Evolutionary conservation across 2,113 vertebrate genomes (phyloP).

Genomic region (Poicephalus gulielmi): DNA sequence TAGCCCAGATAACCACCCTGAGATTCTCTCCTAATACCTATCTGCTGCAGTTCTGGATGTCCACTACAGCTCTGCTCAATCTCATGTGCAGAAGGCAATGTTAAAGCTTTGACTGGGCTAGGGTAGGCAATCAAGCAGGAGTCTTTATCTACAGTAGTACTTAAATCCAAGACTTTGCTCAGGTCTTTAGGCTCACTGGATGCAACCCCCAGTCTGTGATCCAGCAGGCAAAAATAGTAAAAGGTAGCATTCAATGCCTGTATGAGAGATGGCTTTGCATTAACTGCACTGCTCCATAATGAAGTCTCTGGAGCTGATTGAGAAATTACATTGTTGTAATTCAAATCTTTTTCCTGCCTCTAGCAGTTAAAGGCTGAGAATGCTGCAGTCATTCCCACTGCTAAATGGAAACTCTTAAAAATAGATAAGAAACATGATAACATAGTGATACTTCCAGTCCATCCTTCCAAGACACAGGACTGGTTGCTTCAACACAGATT

Average conservation of each 20-base stretch:
- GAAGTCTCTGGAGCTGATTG: neutral
- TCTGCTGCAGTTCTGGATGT: neutral
- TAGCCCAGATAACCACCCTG: neutral
- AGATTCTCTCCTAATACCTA: neutral
- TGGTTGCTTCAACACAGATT: neutral
- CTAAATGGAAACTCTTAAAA: neutral
- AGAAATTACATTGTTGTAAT: neutral
- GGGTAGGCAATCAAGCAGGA: neutral
- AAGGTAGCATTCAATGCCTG: neutral
- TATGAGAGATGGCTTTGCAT: neutral
- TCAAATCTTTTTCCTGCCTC: neutral
- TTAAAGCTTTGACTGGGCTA: neutral
- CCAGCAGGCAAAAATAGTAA: neutral
- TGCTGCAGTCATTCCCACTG: neutral
- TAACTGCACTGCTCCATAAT: neutral
- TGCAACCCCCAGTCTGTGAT: neutral
- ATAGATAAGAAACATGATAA: neutral
- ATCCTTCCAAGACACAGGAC: neutral
- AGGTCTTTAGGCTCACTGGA: neutral
- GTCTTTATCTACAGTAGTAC: neutral
- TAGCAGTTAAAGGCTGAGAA: neutral
- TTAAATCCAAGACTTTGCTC: neutral
- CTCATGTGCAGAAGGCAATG: neutral
- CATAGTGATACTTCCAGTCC: neutral
- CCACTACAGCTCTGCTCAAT: neutral